phyloP scores from a whole-genome alignment of 2,888 invertebrate genomes.

The Acrobasis repandana region DNA sequence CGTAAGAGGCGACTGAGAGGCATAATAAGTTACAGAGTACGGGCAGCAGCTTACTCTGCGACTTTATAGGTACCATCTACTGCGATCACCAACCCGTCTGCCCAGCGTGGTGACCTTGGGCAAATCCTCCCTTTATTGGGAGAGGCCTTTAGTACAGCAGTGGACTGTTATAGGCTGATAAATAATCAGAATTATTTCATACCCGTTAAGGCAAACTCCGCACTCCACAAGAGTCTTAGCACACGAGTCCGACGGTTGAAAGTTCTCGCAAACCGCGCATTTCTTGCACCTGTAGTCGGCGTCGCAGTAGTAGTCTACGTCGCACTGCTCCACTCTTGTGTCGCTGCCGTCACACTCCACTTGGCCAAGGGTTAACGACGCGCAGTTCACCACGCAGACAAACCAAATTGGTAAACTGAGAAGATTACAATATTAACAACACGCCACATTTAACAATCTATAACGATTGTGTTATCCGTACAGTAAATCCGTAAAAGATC shows the following conservation, averaged over 20 bases:
- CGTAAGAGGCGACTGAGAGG: too few species aligned
- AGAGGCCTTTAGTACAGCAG: too few species aligned
- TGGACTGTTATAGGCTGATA: too few species aligned
- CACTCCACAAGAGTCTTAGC: slow-evolving; percentile 3
- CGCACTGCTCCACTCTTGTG: neutral
- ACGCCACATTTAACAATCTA: too few species aligned
- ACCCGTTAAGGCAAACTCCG: neutral
- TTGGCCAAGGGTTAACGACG: neutral
- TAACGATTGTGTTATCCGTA: too few species aligned
- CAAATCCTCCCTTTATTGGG: too few species aligned
- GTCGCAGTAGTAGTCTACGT: slow-evolving; percentile 4
- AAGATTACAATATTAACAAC: neutral
- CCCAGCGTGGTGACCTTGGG: too few species aligned
- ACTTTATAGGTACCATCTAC: too few species aligned
- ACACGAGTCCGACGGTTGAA: neutral
- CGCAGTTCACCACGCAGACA: neutral
- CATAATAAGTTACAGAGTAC: too few species aligned
- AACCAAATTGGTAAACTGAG: neutral
- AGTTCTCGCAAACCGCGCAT: slow-evolving; percentile 3
- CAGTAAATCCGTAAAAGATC: too few species aligned
- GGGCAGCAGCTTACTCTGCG: too few species aligned
- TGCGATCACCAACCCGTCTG: too few species aligned
- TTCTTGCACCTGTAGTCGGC: neutral
- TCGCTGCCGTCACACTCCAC: neutral
- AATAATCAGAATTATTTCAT: neutral